A percentile compares a stretch with the other conserved stretches of the same genome.
Evolutionary conservation across 2,113 vertebrate genomes (phyloP).

Genomic region (Xiphophorus hellerii): DNA sequence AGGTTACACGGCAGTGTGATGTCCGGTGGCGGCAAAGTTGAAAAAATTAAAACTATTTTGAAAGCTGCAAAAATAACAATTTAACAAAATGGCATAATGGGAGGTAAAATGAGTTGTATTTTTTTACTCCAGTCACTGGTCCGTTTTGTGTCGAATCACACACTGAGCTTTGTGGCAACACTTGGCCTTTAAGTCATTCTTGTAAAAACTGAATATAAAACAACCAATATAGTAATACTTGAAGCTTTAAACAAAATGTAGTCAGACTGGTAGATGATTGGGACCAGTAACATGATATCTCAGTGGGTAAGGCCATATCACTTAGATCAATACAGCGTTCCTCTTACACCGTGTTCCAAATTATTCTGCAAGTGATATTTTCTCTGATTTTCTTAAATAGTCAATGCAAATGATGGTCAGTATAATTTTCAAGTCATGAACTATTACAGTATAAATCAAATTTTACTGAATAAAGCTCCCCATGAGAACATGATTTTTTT

Average conservation of each 20-base stretch:
- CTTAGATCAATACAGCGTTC: constrained; percentile 14
- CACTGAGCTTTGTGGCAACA: constrained; percentile 10
- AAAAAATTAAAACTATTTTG: background rate
- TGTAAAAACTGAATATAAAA: background rate
- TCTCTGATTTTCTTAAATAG: too few relatives aligned
- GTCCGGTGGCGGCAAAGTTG: background rate
- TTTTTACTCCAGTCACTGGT: constrained; percentile 50
- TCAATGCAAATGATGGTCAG: too few relatives aligned
- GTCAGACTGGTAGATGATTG: background rate
- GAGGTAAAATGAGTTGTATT: background rate
- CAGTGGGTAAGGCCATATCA: background rate
- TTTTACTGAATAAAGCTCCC: too few relatives aligned
- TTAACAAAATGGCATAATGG: background rate
- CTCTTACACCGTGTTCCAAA: background rate
- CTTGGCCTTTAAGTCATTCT: constrained; percentile 13
- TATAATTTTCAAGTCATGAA: too few relatives aligned
- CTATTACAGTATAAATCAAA: too few relatives aligned
- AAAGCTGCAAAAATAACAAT: constrained; percentile 1
- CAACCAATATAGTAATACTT: background rate
- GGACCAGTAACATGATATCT: too few relatives aligned
- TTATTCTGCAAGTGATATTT: too few relatives aligned
- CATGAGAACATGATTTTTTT: too few relatives aligned
- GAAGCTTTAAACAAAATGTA: background rate
- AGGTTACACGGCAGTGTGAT: background rate
- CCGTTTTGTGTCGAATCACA: constrained; percentile 31